Evolutionary conservation across 2,888 invertebrate species (phyloP).

Genomic region (Cotesia congregata): DNA sequence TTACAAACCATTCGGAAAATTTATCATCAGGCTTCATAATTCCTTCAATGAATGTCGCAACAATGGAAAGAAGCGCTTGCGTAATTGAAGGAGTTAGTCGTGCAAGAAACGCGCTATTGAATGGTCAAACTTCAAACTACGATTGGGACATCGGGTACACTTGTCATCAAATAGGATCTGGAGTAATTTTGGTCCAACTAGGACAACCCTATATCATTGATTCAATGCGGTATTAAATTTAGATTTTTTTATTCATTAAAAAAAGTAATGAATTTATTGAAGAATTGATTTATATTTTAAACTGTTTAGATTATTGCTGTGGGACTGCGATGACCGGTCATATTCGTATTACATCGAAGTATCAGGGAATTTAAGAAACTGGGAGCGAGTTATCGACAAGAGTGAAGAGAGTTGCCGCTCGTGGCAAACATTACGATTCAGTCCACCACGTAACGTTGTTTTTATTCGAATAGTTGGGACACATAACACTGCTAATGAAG

Average conservation of each 20-base stretch:
- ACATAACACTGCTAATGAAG: conserved; percentile 97
- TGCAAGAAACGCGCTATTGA: conserved; percentile 92
- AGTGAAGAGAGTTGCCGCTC: conserved; percentile 89
- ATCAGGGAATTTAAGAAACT: conserved; percentile 91
- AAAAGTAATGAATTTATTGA: background rate
- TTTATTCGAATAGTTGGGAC: conserved; percentile 97
- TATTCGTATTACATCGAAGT: conserved; percentile 98
- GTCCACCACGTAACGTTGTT: conserved; percentile 84
- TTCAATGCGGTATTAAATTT: conserved; percentile 78
- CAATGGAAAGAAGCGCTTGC: conserved; percentile 88
- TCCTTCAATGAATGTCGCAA: conserved; percentile 93
- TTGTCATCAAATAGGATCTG: conserved; percentile 95
- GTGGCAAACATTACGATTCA: conserved; percentile 93
- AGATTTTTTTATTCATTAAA: conserved; percentile 5
- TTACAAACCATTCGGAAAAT: conserved; percentile 82
- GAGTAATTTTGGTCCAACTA: conserved; percentile 94
- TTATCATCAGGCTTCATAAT: conserved; percentile 83
- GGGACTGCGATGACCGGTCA: conserved; percentile 96
- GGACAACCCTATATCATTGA: conserved; percentile 95
- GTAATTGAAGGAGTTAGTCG: conserved; percentile 97
- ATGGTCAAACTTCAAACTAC: conserved; percentile 95
- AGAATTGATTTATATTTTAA: background rate
- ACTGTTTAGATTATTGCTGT: conserved; percentile 83
- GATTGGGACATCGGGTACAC: conserved; percentile 99
- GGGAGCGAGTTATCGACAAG: conserved; percentile 92